phyloP scores from a whole-genome alignment of 2,888 invertebrate genomes.

The Schizaphis graminum region DNA sequence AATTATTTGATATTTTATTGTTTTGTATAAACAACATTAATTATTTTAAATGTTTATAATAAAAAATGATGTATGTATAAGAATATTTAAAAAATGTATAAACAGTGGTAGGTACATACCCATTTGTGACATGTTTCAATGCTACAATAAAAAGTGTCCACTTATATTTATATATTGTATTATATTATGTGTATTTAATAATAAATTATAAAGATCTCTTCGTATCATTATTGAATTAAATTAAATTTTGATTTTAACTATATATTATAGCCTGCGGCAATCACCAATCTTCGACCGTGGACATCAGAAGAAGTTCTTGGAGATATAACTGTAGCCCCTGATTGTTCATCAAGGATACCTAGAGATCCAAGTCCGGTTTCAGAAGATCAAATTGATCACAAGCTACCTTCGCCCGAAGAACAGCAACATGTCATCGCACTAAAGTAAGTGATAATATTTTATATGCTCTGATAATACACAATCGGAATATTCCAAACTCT shows the following conservation, averaged over 20 bases:
- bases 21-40: not conserved
- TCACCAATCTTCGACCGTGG: conserved; percentile 86
- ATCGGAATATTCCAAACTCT: not conserved
- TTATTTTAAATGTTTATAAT: not conserved
- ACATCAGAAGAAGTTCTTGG: conserved; percentile 86
- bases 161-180: not conserved
- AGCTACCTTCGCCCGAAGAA: conserved; percentile 89
- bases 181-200: not conserved
- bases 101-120: not conserved
- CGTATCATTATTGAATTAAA: not conserved
- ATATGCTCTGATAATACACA: not conserved
- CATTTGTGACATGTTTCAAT: not conserved
- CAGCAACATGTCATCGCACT: conserved; percentile 86
- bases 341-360: conserved; percentile 80
- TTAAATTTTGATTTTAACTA: conserved; percentile 35
- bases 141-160: not conserved
- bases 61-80: not conserved
- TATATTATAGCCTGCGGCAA: conserved; percentile 81
- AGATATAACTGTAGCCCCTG: conserved; percentile 84
- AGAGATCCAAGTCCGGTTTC: conserved; percentile 69
- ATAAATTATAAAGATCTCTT: not conserved
- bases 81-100: not conserved
- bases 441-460: conserved; percentile 75
- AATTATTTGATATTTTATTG: not conserved
- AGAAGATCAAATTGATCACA: conserved; percentile 76